Base-by-base conservation (phyloP, 92 coral and sea anemone genomes). In the Epizoanthus rinbou region DNA sequence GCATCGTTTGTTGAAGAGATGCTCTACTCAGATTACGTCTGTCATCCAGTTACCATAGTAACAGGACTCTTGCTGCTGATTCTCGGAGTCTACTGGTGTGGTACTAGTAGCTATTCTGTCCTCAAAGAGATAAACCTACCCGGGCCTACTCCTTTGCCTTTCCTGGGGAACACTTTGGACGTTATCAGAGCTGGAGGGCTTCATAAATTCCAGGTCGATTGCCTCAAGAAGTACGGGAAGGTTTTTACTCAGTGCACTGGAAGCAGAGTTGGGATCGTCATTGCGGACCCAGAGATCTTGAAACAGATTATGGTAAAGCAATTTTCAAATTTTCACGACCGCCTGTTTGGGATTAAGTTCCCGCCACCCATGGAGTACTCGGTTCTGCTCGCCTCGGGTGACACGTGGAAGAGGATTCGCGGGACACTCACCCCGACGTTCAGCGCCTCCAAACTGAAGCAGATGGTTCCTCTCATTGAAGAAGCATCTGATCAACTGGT, bases 351-450 rank as follows among this genome's bases (percentile, higher is more conserved):
- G 19, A 1, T 78, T 13, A 78, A 62, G 47, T 78, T 78, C 72
- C 82, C 82, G 9, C 82, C 82, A 6, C 82, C 82, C 58, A 78
- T 78, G 82, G 82, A 78, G 69, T 78, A 78, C 54, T 78, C 82
- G n/a, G 82, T 78, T 22, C 18, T 78, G 37, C 37, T 78, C 19
- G 82, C 82, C 57, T 39, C 37, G 54, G 82, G 82, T 43, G 57
- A 41, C 37, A 78, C 82, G 15, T 78, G 82, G 82, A 78, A 23
- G n/a, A n/a, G 82, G 21, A 43, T 78, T 13, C 69, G 82, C 8
- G 57, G 50, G 23, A 59, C 82, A n/a, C 24, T 78, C 39, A 78
- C 82, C 23, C 82, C 82, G 4, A 37, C 72, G 41, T 78, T 78
- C 71, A 78, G 82, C 24, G 63, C 82, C 18, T 50, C 82, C n/a